Percentiles rank a stretch among this genome's conserved stretches.
Conservation (phyloP, 1,140 invertebrate genomes). For the Oncopodura yosiiana region DNA sequence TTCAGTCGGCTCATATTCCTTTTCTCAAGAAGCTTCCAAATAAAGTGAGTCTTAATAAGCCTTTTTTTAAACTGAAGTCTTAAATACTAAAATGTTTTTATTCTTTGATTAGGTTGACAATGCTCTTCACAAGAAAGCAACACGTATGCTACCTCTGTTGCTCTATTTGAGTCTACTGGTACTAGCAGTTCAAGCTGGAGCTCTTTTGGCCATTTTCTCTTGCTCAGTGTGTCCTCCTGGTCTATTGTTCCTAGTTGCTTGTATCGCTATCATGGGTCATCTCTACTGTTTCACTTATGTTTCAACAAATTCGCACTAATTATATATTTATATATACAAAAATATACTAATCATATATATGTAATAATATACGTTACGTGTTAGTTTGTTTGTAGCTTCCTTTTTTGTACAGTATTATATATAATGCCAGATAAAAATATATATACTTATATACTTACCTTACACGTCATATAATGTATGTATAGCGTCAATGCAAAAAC, state of each 20-base stretch:
- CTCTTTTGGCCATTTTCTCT: conserved; percentile 15
- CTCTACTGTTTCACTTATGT: conserved; percentile 19
- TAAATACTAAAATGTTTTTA: not conserved
- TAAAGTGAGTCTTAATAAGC: not conserved
- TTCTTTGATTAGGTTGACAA: conserved; percentile 17
- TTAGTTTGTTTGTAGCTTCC: too few relatives aligned
- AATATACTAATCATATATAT: too few relatives aligned
- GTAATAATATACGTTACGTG: too few relatives aligned
- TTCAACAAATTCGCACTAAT: not conserved
- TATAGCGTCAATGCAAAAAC: too few relatives aligned
- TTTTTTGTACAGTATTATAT: too few relatives aligned
- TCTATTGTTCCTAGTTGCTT: conserved; percentile 23
- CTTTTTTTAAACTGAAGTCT: not conserved
- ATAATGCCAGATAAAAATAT: too few relatives aligned
- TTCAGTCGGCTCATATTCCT: not conserved
- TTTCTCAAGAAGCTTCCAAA: not conserved
- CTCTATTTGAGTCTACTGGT: conserved; percentile 29
- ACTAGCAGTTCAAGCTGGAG: conserved; percentile 19
- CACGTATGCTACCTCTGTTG: conserved; percentile 19
- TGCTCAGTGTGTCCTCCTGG: conserved; percentile 13
- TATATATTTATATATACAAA: too few relatives aligned
- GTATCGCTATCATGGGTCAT: conserved; percentile 14
- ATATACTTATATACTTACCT: too few relatives aligned
- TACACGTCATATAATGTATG: too few relatives aligned
- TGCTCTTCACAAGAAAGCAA: conserved; percentile 19